These are phyloP conservation scores for Siphlonurus alternatus DNA, from an alignment of 2,888 invertebrate genomes.

Conservation along the genomic window DNA sequence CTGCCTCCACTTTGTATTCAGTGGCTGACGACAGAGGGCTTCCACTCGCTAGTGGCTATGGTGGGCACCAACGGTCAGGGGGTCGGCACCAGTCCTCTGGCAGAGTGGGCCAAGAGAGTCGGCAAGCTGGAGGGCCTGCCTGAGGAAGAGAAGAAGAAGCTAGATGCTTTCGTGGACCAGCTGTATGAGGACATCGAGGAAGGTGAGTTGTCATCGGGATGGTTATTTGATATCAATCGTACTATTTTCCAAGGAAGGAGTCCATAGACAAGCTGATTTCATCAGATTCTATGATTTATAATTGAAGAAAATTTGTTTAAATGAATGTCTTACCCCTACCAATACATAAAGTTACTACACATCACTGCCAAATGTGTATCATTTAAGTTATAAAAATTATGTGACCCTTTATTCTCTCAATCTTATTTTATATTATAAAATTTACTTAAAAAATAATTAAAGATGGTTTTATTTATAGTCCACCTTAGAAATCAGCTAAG, in stretches of 20 bases:
- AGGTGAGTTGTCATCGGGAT: slow-evolving; percentile 34
- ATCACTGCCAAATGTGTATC: too few species aligned
- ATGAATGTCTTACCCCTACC: too few species aligned
- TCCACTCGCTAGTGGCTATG: slow-evolving; percentile 48
- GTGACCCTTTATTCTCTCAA: too few species aligned
- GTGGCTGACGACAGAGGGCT: slow-evolving; percentile 70
- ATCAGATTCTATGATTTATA: too few species aligned
- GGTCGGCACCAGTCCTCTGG: slow-evolving; percentile 77
- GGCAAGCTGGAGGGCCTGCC: slow-evolving; percentile 42
- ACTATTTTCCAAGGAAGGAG: not conserved
- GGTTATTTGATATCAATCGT: not conserved
- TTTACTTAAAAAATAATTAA: too few species aligned
- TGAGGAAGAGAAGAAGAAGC: slow-evolving; percentile 43
- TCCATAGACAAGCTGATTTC: too few species aligned
- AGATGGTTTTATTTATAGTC: too few species aligned
- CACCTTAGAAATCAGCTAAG: too few species aligned
- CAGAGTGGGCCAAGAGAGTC: slow-evolving; percentile 70
- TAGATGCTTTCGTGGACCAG: slow-evolving; percentile 63
- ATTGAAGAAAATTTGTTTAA: too few species aligned
- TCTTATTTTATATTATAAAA: too few species aligned
- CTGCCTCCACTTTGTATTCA: slow-evolving; percentile 17
- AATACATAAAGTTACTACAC: too few species aligned
- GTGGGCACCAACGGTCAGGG: slow-evolving; percentile 91
- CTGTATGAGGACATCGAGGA: slow-evolving; percentile 68
- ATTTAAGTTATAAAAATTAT: too few species aligned